phyloP scores from a whole-genome alignment of 2,113 vertebrate species.

The Bubo scandiacus region DNA sequence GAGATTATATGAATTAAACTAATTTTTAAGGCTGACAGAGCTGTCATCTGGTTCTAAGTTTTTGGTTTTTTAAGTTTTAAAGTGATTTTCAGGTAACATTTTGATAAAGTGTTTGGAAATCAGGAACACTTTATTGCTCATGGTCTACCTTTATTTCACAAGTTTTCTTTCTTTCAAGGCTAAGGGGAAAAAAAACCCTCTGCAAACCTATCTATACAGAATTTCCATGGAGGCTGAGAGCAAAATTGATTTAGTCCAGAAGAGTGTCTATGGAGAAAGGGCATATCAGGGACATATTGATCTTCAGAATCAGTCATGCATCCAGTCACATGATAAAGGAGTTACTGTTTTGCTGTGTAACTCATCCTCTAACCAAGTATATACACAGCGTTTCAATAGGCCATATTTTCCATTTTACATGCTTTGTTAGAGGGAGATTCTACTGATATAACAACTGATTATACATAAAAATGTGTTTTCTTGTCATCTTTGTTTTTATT shows the following conservation, averaged over 20 bases:
- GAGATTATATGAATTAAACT: neutral
- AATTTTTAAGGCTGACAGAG: neutral
- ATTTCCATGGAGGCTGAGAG: neutral
- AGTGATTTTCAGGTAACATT: neutral
- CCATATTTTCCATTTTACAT: neutral
- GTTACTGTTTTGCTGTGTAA: neutral
- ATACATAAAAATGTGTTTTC: neutral
- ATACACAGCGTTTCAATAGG: neutral
- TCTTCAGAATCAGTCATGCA: neutral
- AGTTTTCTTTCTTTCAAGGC: neutral
- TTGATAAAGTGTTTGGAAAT: neutral
- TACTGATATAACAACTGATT: neutral
- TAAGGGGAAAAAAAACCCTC: neutral
- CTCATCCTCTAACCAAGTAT: neutral
- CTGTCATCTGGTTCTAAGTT: neutral
- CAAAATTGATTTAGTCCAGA: neutral
- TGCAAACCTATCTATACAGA: neutral
- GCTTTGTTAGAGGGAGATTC: neutral
- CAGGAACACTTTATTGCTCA: neutral
- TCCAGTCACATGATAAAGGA: neutral
- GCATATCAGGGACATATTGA: neutral
- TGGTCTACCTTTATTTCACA: neutral
- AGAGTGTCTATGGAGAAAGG: neutral
- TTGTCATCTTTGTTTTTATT: neutral
- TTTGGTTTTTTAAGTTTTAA: neutral